phyloP scores from a whole-genome alignment of 2,888 invertebrate species.

The Dryocosmus kuriphilus region DNA sequence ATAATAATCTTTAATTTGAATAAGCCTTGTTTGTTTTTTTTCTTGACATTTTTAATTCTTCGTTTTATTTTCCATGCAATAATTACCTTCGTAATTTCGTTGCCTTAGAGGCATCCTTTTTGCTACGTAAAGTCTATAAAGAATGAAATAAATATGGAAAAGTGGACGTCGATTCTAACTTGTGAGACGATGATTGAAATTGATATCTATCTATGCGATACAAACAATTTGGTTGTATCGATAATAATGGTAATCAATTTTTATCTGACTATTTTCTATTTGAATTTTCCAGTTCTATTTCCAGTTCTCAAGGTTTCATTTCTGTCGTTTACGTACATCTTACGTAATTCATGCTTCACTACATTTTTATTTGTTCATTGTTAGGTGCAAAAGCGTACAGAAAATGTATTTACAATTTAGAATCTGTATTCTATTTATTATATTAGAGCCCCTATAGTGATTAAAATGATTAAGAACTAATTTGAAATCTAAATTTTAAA shows the following conservation, averaged over 20 bases:
- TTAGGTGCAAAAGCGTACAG: background rate
- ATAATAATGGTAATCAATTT: background rate
- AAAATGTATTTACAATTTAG: background rate
- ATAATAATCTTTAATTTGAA: no score
- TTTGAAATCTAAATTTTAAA: no score
- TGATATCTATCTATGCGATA: background rate
- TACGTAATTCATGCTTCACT: background rate
- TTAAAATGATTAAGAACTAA: no score
- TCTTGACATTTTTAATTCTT: no score
- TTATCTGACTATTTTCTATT: background rate
- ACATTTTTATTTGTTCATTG: background rate
- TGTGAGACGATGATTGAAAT: background rate
- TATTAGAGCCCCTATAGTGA: no score
- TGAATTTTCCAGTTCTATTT: background rate
- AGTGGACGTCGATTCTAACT: background rate
- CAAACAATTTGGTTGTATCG: background rate
- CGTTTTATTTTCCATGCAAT: no score
- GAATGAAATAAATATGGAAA: no score
- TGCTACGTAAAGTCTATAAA: no score
- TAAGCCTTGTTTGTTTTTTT: no score
- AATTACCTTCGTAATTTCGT: no score
- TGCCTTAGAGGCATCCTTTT: no score
- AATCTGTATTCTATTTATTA: no score
- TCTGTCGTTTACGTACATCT: background rate
- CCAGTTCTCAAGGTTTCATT: background rate